A percentile compares a stretch with the other conserved stretches of the same genome.
Conservation (phyloP, 1,140 invertebrate genomes). For the Heterodera schachtii region DNA sequence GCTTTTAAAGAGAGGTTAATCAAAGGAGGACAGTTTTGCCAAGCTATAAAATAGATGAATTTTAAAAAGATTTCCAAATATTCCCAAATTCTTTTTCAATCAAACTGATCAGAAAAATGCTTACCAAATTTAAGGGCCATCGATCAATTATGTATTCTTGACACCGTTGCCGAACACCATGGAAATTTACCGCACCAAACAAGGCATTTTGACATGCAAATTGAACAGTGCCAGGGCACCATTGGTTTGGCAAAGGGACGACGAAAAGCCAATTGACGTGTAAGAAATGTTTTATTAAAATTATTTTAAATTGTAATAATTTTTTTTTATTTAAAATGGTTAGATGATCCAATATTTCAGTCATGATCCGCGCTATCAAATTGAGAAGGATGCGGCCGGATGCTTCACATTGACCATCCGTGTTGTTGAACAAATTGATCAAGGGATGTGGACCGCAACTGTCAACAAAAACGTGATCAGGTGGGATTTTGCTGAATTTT, state of each 20-base stretch:
- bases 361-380: conserved; percentile 66
- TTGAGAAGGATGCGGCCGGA: conserved; percentile 87
- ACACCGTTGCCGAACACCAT: conserved; percentile 84
- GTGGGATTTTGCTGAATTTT: too few relatives aligned
- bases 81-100: too few relatives aligned
- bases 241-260: conserved; percentile 88
- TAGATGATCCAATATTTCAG: too few relatives aligned
- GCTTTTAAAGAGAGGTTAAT: too few relatives aligned
- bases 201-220: conserved; percentile 93
- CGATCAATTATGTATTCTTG: conserved; percentile 87
- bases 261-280: conserved; percentile 71
- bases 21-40: too few relatives aligned
- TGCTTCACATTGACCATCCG: conserved; percentile 85
- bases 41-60: too few relatives aligned
- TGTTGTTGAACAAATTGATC: conserved; percentile 80
- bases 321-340: conserved; percentile 24
- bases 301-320: conserved; percentile 28
- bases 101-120: too few relatives aligned
- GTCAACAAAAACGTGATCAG: conserved; percentile 66
- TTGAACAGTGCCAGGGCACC: conserved; percentile 89
- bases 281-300: conserved; percentile 26
- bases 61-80: too few relatives aligned
- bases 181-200: conserved; percentile 77
- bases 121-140: too few relatives aligned
- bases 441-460: conserved; percentile 82